These are phyloP conservation scores for Hypercompe scribonia DNA, from an alignment of 2,888 invertebrate genomes.

Conservation along the genomic window DNA sequence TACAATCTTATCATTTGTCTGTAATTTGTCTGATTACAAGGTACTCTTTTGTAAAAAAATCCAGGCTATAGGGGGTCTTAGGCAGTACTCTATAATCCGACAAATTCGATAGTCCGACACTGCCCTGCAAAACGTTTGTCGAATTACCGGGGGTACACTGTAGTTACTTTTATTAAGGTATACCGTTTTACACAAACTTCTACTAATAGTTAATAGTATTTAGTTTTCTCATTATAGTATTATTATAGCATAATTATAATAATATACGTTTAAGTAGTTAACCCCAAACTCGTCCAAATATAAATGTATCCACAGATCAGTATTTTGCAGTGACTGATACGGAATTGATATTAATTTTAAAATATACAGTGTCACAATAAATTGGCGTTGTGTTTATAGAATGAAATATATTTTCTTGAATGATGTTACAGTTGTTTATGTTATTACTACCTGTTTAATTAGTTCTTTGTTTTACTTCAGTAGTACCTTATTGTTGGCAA, in stretches of 20 bases:
- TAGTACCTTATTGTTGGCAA: too few relatives aligned
- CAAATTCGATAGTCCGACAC: too few relatives aligned
- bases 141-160: too few relatives aligned
- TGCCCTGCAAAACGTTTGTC: too few relatives aligned
- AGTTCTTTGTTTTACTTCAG: too few relatives aligned
- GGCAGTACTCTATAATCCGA: too few relatives aligned
- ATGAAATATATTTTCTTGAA: slow-evolving; percentile 61
- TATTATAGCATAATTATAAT: neutral
- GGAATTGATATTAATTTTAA: slow-evolving; percentile 55
- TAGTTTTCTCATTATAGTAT: neutral
- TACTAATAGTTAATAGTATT: too few relatives aligned
- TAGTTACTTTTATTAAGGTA: too few relatives aligned
- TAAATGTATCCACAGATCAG: slow-evolving; percentile 12
- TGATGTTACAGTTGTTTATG: slow-evolving; percentile 34
- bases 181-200: neutral
- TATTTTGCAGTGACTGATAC: slow-evolving; percentile 23
- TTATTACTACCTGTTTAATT: neutral
- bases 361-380: slow-evolving; percentile 39
- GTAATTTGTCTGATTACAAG: too few relatives aligned
- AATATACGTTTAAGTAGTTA: slow-evolving; percentile 17
- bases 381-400: slow-evolving; percentile 45
- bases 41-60: too few relatives aligned
- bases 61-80: too few relatives aligned
- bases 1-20: too few relatives aligned
- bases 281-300: slow-evolving; percentile 48